A percentile compares a stretch with the other conserved stretches of the same genome.
These are phyloP conservation scores for Cricetomys ansorgei DNA, from an alignment of 2,113 vertebrate species.

Conservation along the genomic window DNA sequence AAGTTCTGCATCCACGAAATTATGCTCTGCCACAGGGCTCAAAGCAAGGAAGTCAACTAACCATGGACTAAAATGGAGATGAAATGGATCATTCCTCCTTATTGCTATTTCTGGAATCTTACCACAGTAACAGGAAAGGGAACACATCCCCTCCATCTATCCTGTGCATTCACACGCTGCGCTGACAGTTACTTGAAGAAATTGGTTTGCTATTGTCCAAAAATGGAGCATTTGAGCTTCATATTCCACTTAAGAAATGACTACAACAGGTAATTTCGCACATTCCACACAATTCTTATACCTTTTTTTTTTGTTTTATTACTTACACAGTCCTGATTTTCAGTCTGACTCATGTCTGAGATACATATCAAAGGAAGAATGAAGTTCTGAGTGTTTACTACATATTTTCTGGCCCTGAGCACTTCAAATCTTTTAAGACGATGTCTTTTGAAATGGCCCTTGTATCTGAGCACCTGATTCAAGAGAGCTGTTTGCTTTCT, in stretches of 20 bases:
- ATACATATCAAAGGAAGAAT: neutral
- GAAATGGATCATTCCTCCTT: neutral
- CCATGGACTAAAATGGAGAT: neutral
- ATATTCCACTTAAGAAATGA: neutral
- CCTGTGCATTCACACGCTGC: neutral
- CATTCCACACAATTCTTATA: neutral
- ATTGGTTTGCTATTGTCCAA: neutral
- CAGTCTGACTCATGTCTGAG: neutral
- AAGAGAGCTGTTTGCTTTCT: neutral
- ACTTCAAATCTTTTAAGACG: neutral
- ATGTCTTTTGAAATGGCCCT: neutral
- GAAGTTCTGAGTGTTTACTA: neutral
- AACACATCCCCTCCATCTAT: too few species aligned
- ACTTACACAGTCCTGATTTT: neutral
- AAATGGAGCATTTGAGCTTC: neutral
- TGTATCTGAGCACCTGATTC: neutral
- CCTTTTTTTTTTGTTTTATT: conserved; percentile 36
- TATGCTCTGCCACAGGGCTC: neutral
- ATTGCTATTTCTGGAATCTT: neutral
- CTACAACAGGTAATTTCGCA: neutral
- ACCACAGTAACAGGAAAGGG: neutral
- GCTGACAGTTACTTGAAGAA: neutral
- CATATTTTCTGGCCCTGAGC: neutral
- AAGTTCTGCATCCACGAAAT: neutral
- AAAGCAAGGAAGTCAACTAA: neutral